phyloP scores from a whole-genome alignment of 35 echinoderm and acorn worm species.

The Nesometra sesokonis region DNA sequence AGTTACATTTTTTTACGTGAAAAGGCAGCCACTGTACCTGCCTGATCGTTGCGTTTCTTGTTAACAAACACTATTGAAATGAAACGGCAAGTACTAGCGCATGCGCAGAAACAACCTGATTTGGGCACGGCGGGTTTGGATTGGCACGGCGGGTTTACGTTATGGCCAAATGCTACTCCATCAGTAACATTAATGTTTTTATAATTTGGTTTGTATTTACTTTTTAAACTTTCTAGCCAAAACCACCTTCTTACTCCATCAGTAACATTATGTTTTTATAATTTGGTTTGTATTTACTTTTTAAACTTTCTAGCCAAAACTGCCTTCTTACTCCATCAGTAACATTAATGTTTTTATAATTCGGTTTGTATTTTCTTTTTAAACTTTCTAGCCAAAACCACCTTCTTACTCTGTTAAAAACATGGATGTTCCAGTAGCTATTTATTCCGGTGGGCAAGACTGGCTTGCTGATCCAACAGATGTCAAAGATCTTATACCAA shows the following conservation, averaged over 20 bases:
- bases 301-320: constrained; percentile 39
- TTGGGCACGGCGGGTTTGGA: too few relatives aligned
- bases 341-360: neutral
- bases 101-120: too few relatives aligned
- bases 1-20: too few relatives aligned
- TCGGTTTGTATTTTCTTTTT: neutral
- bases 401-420: constrained; percentile 66
- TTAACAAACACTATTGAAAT: too few relatives aligned
- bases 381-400: constrained; percentile 45
- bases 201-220: neutral
- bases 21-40: too few relatives aligned
- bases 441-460: constrained; percentile 69
- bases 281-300: neutral
- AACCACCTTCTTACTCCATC: constrained; percentile 64
- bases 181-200: neutral
- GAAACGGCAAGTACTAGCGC: too few relatives aligned
- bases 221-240: constrained; percentile 31
- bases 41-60: too few relatives aligned
- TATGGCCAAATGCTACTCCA: too few relatives aligned
- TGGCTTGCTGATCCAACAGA: constrained; percentile 78
- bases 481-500: constrained; percentile 51
- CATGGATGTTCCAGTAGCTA: constrained; percentile 47
- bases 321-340: too few relatives aligned
- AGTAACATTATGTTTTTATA: constrained; percentile 30
- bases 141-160: too few relatives aligned